phyloP scores from a whole-genome alignment of 2,888 invertebrate genomes.

The Phengaris alcon region DNA sequence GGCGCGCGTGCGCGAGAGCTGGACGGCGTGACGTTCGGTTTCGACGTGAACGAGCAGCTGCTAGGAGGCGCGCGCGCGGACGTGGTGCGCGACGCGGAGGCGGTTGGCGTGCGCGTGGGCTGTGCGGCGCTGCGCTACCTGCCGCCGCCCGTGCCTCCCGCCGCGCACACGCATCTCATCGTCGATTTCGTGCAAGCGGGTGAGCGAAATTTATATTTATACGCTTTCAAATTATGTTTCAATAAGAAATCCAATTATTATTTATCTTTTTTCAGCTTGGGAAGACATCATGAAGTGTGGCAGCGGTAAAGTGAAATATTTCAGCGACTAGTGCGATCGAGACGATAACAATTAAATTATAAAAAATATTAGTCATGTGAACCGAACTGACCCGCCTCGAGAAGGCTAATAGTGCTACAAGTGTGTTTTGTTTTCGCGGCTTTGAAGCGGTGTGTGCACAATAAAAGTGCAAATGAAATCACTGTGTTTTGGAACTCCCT shows the following conservation, averaged over 20 bases:
- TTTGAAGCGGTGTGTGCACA: background rate
- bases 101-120: constrained; percentile 42
- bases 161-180: constrained; percentile 52
- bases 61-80: constrained; percentile 61
- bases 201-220: constrained; percentile 39
- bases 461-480: background rate
- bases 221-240: background rate
- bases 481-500: constrained; percentile 1
- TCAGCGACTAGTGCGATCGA: constrained; percentile 50
- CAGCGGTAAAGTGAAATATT: constrained; percentile 70
- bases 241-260: constrained; percentile 1
- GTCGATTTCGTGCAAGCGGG: constrained; percentile 65
- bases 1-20: constrained; percentile 73
- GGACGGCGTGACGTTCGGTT: constrained; percentile 88
- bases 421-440: constrained; percentile 2
- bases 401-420: constrained; percentile 8
- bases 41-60: constrained; percentile 87
- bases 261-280: constrained; percentile 80
- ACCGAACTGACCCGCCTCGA: constrained; percentile 3
- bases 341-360: background rate
- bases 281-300: constrained; percentile 82
- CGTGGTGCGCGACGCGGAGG: constrained; percentile 41
- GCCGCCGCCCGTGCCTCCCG: constrained; percentile 43
- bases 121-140: constrained; percentile 57
- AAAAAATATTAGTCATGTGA: background rate